These are phyloP conservation scores for Epirrhoe tristata DNA, from an alignment of 2,888 invertebrate genomes.

Conservation along the genomic window DNA sequence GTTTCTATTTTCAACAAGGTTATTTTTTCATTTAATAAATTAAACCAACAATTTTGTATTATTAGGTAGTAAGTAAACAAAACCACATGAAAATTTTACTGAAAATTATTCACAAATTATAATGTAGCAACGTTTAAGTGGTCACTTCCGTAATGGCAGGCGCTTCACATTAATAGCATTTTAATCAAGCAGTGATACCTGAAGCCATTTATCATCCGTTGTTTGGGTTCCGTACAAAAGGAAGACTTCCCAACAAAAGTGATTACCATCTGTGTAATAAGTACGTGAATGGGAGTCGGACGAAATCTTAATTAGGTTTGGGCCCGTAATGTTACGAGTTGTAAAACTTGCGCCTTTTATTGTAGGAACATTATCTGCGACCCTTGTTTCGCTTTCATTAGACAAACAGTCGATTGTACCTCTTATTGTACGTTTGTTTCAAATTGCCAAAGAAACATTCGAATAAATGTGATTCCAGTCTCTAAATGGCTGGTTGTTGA, in stretches of 20 bases:
- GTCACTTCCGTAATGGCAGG: slow-evolving; percentile 12
- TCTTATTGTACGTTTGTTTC: slow-evolving; percentile 29
- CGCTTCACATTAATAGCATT: slow-evolving; percentile 33
- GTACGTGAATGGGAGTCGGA: slow-evolving; percentile 57
- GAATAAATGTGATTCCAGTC: slow-evolving; percentile 20
- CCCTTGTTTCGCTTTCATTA: slow-evolving; percentile 46
- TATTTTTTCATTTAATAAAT: neutral
- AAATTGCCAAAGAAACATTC: slow-evolving; percentile 26
- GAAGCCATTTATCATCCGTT: slow-evolving; percentile 60
- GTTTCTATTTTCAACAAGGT: neutral
- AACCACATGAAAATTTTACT: neutral
- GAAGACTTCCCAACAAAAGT: slow-evolving; percentile 53
- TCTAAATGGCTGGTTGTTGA: slow-evolving; percentile 15
- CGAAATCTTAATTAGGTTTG: slow-evolving; percentile 64
- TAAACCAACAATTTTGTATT: neutral
- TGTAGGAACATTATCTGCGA: slow-evolving; percentile 49
- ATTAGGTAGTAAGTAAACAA: neutral
- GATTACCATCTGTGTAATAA: slow-evolving; percentile 68
- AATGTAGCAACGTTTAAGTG: slow-evolving; percentile 15
- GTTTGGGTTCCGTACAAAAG: slow-evolving; percentile 58
- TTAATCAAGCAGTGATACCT: slow-evolving; percentile 54
- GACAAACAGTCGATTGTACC: slow-evolving; percentile 43
- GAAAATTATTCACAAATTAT: slow-evolving; percentile 3
- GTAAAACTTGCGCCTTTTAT: slow-evolving; percentile 51
- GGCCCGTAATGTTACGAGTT: slow-evolving; percentile 49